A percentile compares a stretch with the other conserved stretches of the same genome.
Evolutionary conservation across 53 echinoderm and acorn worm genomes (phyloP).

Genomic region (Antedon mediterranea): DNA sequence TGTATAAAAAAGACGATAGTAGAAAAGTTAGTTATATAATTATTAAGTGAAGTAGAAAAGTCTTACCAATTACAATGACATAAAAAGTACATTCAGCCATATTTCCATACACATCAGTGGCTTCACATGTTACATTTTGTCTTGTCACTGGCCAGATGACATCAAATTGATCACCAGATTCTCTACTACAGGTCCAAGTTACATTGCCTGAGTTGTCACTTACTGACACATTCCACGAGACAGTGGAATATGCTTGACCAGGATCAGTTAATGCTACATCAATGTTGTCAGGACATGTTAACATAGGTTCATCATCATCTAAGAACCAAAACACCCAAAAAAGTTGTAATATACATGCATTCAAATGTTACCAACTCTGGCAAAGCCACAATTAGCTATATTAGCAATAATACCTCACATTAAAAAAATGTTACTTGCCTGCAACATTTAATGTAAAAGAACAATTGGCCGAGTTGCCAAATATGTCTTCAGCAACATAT

Average conservation of each 20-base stretch:
- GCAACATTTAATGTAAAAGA: too few relatives aligned
- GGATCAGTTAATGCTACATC: not conserved
- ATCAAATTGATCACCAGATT: slow-evolving; percentile 4
- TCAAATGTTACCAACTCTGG: too few relatives aligned
- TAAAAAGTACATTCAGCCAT: slow-evolving; percentile 2
- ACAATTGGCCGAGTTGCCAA: too few relatives aligned
- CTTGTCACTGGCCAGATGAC: not conserved
- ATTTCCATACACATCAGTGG: slow-evolving; percentile 9
- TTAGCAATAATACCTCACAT: too few relatives aligned
- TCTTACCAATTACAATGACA: slow-evolving; percentile 2
- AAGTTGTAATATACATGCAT: not conserved
- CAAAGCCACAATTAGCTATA: too few relatives aligned
- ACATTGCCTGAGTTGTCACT: slow-evolving; percentile 10
- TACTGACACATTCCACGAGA: slow-evolving; percentile 8
- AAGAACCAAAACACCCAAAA: not conserved
- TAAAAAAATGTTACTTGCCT: too few relatives aligned
- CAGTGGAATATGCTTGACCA: not conserved
- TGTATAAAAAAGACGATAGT: too few relatives aligned
- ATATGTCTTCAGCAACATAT: too few relatives aligned
- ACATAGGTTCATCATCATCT: slow-evolving; percentile 5
- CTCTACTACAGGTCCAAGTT: not conserved
- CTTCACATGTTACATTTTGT: slow-evolving; percentile 5
- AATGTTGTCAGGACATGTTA: slow-evolving; percentile 8
- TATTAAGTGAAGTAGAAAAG: too few relatives aligned
- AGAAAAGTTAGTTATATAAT: too few relatives aligned